Percentiles rank a stretch among this genome's conserved stretches.
These are phyloP conservation scores for Gobio occitaniae DNA, from an alignment of 2,797 vertebrate species.

Conservation along the genomic window DNA sequence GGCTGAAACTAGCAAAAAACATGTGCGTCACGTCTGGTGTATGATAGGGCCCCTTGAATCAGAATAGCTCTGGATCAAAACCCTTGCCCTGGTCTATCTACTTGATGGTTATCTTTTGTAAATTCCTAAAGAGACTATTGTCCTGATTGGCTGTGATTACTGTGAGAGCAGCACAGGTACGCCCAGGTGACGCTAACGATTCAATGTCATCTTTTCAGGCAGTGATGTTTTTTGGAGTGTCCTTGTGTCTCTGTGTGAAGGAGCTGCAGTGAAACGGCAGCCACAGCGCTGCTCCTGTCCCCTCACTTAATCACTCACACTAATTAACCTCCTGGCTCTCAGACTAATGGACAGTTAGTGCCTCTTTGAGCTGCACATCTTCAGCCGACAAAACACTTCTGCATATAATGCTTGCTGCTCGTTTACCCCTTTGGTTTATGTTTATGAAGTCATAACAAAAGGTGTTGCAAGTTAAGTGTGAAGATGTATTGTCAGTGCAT, in stretches of 20 bases:
- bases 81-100: background rate
- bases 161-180: background rate
- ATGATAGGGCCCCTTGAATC: background rate
- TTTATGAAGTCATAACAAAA: background rate
- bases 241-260: conserved; percentile 40
- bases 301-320: conserved; percentile 72
- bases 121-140: conserved; percentile 1
- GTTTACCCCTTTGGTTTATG: background rate
- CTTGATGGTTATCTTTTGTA: background rate
- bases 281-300: conserved; percentile 16
- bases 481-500: conserved; percentile 10
- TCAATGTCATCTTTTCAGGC: conserved; percentile 34
- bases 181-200: background rate
- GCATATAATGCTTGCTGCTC: background rate
- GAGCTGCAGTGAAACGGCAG: conserved; percentile 6
- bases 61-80: background rate
- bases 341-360: conserved; percentile 53
- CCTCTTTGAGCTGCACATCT: conserved; percentile 56
- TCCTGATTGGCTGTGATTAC: conserved; percentile 1
- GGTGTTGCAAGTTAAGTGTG: conserved; percentile 1
- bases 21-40: too few relatives aligned
- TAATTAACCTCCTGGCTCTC: conserved; percentile 72
- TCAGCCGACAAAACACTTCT: conserved; percentile 42
- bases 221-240: conserved; percentile 44
- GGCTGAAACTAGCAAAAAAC: too few relatives aligned